phyloP scores from a whole-genome alignment of 2,113 vertebrate species.

The Taurulus bubalis region DNA sequence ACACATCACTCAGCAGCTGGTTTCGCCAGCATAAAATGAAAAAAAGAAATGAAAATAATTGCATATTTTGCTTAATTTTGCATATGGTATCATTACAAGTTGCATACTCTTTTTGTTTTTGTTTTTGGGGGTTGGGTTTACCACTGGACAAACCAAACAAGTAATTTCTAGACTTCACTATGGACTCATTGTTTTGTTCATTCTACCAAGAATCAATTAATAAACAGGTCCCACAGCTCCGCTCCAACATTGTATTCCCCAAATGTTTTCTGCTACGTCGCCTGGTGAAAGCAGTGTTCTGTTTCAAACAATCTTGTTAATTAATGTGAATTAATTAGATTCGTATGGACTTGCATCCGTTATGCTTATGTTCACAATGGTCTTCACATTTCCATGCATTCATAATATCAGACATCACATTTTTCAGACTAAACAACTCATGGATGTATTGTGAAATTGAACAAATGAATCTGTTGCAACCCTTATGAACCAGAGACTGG shows the following conservation, averaged over 20 bases:
- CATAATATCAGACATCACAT: background rate
- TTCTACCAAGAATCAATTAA: background rate
- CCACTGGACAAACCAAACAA: background rate
- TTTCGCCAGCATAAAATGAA: background rate
- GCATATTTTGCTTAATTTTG: background rate
- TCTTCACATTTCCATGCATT: background rate
- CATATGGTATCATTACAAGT: background rate
- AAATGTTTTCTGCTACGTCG: background rate
- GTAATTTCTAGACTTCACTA: background rate
- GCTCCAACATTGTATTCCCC: background rate
- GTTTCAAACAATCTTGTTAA: background rate
- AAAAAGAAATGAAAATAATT: background rate
- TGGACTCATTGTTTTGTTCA: background rate
- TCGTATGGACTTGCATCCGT: background rate
- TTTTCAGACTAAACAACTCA: background rate
- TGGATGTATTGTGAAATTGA: background rate
- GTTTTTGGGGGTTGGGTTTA: background rate
- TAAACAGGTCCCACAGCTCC: background rate
- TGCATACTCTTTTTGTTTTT: background rate
- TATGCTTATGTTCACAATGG: background rate
- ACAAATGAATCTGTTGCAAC: background rate
- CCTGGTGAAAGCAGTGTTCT: constrained; percentile 6
- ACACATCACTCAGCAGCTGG: background rate
- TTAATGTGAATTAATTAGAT: background rate
- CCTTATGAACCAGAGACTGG: constrained; percentile 3